Evolutionary conservation across 92 coral and sea anemone species (phyloP), one percentile per base, ranked within the genome.

Genomic region (Metridium senile): DNA sequence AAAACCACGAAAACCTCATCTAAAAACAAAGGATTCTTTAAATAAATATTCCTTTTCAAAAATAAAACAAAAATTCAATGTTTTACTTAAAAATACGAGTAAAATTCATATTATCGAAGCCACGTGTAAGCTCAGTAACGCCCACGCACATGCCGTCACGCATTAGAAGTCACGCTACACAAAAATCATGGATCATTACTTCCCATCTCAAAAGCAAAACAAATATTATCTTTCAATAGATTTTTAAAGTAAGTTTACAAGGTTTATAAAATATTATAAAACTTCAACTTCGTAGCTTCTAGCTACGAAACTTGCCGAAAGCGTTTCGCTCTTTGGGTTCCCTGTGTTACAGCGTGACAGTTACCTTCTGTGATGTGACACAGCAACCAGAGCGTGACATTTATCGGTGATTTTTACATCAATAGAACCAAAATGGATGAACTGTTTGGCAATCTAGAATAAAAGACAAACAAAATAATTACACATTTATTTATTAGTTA

Each of bases 381-480:
- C 90, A 25, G 99, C 98, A 62, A 96, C 88, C 32, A 96, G 51
- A 23, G 93, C 99, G 56, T 89, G 87, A 19, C 75, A 84, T 30
- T 75, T 84, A 68, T 96, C 97, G 45, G 93, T 64, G 21, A 93
- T 85, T 75, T 87, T 92, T 10, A 96, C 97, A 61, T 96, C 99
- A 43, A 96, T 88, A 20, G 99, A 96, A 21, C 99, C 97, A 85
- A 96, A 96, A 71, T 79, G 84, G 62, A 88, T 77, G 62, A 96
- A 93, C 74, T 93, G 98, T 62, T 90, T 91, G 32, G 84, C 97
- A 65, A 91, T 63, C 97, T 91, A 76, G 20, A 69, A 71, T 9
- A 45, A 34, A 33, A 29, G 0, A 64, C 11, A 19, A 46, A 10
- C 27, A 45, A 1, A 21, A 9, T 20, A 39, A 19, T 0, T 9